Evolutionary conservation across 53 echinoderm and acorn worm species (phyloP), one percentile per base, ranked within the genome.

Genomic region (Temnopleurus reevesii): DNA sequence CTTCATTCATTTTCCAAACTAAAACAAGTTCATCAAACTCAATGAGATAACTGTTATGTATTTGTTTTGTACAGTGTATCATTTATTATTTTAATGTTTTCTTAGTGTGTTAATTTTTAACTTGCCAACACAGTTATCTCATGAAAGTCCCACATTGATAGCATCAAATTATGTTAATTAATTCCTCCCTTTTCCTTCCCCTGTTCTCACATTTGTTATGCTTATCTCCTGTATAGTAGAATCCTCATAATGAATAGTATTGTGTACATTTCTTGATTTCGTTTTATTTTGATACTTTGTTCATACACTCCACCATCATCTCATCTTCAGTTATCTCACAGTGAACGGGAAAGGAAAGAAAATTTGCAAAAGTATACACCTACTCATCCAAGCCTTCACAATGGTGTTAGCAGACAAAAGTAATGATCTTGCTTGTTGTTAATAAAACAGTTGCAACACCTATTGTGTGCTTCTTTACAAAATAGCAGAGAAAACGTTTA

Each of bases 51-150:
- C 41, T 41, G 41, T 71, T 41, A 5, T 71, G 30, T 38, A 38
- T 38, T 38, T 71, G 71, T 71, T 36, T 71, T 71, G 71, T 71
- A 71, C 41, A 71, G 71, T 71, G 71, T 71, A 71, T 71, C 1
- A 71, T 71, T 66, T 71, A n/a, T 18, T 7, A 38, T 36, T 71
- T 12, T 43, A n/a, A 41, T 71, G 4, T 71, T 21, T 41, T 71
- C 41, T 43, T 71, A 71, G 63, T 4, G 36, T 4, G 71, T 71
- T 71, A 19, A n/a, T 71, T 49, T 71, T 71, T 71, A 38, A 41
- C 71, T 71, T 71, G 71, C 71, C 71, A 71, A 71, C 21, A 36
- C 71, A 38, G 71, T 41, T 38, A 41, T 71, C 71, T 71, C n/a
- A 41, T 19, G 6, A 15, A 33, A 17, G 8, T 71, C n/a, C 12